Conservation (phyloP, 1,140 invertebrate genomes). For the Drosophila mayri region DNA sequence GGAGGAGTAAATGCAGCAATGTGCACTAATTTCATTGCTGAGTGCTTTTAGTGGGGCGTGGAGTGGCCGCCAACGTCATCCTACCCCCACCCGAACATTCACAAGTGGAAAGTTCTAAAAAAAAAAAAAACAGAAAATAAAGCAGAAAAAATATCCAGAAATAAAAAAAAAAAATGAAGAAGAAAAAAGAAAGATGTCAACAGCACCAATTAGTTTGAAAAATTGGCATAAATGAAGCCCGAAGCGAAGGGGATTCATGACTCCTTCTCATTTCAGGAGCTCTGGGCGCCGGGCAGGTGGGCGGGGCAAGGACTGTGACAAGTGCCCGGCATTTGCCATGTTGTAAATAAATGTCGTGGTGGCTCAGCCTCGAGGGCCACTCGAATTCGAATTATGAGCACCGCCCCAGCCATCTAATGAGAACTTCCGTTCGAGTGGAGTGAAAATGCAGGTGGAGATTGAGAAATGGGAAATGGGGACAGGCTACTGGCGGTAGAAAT, state of each 20-base stretch:
- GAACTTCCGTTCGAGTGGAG: conserved; percentile 23
- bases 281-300: neutral
- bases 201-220: conserved; percentile 82
- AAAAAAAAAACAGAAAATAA: conserved; percentile 1
- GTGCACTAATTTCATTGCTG: conserved; percentile 82
- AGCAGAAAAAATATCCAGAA: neutral
- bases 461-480: neutral
- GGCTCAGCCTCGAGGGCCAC: conserved; percentile 51
- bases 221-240: conserved; percentile 82
- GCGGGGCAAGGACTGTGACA: conserved; percentile 31
- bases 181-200: conserved; percentile 70
- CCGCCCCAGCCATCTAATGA: conserved; percentile 53
- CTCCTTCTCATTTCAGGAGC: neutral
- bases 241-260: conserved; percentile 31
- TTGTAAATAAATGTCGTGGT: conserved; percentile 71
- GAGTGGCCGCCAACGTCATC: conserved; percentile 3
- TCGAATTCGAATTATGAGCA: conserved; percentile 71
- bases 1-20: conserved; percentile 63
- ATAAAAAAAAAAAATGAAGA: too few relatives aligned
- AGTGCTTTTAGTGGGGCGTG: conserved; percentile 73
- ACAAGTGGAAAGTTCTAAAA: conserved; percentile 42
- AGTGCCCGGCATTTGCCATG: conserved; percentile 67
- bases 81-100: neutral
- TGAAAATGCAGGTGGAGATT: neutral
- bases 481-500: neutral